Base-by-base conservation (phyloP, 2,797 vertebrate species). In the Enteromius unitaeniatus region DNA sequence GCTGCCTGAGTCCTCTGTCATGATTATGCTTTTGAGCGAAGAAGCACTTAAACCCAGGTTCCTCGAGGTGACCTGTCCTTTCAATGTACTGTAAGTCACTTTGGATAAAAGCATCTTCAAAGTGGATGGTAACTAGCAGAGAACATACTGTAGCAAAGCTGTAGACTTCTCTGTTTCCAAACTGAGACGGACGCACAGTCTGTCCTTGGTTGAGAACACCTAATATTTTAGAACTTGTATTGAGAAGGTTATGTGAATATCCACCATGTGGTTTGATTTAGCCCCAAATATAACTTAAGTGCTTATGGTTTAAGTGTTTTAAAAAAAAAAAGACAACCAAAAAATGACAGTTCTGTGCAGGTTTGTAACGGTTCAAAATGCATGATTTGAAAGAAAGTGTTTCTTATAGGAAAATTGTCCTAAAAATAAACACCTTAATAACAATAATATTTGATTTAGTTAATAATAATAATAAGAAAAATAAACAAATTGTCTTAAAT, bases 21-120 rank as follows among this genome's bases (percentile, higher is more conserved):
- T 51, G 76, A 78, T 51, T 67, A 26, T 67, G 60, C 26, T 3
- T 67, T 47, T 49, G 62, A 76, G 69, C 15, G 1, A 15, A 74
- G 40, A 64, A 74, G 70, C 23, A 79, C 45, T 78, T 78, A 78
- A 78, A 49, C 3, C 40, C 9, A n/a, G 76, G 76, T n/a, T 65
- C 19, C 26, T 51, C 15, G 47, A 65, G 28, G 42, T 79, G 42
- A 79, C 26, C 42, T 15, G 4, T 78, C 15, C 42, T 2, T 64
- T 17, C 40, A 64, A 65, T 65, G 42, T 49, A 34, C 37, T 62
- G 37, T 21, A 79, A 79, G 77, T 67, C 77, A 51, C 26, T 67
- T 79, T 79, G 19, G 28, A 67, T 67, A 65, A 79, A 67, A 79
- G 42, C 42, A 79, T 67, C 62, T 51, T 11, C 26, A 21, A 65